phyloP scores from a whole-genome alignment of 2,113 vertebrate species.

The Hyperoodon ampullatus region DNA sequence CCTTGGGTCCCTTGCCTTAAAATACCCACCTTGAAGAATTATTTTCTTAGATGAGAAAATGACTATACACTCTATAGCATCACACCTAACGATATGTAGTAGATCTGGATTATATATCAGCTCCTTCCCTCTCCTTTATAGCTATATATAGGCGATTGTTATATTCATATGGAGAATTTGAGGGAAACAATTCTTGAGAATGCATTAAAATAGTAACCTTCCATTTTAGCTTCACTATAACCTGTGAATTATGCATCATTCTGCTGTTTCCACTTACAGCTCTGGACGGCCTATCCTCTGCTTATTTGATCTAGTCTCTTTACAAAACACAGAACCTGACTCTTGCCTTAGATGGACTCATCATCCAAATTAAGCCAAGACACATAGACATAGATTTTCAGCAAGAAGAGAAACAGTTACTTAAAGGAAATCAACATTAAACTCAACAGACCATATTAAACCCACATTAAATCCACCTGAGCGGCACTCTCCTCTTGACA shows the following conservation, averaged over 20 bases:
- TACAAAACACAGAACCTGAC: slow-evolving; percentile 42
- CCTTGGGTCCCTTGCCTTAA: not conserved
- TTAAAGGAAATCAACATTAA: slow-evolving; percentile 57
- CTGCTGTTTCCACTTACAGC: slow-evolving; percentile 11
- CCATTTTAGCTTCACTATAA: slow-evolving; percentile 46
- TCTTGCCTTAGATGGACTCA: slow-evolving; percentile 17
- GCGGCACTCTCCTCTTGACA: slow-evolving; percentile 45
- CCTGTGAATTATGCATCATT: slow-evolving; percentile 37
- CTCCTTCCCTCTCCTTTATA: not conserved
- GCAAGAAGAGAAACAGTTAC: slow-evolving; percentile 23
- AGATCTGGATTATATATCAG: not conserved
- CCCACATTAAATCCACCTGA: slow-evolving; percentile 51
- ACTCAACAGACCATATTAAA: slow-evolving; percentile 17
- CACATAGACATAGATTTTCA: not conserved
- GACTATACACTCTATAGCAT: not conserved
- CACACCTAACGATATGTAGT: not conserved
- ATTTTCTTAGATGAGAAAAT: not conserved
- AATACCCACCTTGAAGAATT: not conserved
- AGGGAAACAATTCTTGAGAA: slow-evolving; percentile 48
- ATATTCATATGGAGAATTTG: not conserved
- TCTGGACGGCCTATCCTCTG: not conserved
- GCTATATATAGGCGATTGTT: not conserved
- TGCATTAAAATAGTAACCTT: slow-evolving; percentile 49
- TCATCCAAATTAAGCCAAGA: slow-evolving; percentile 20
- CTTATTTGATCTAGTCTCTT: slow-evolving; percentile 53